A percentile compares a stretch with the other conserved stretches of the same genome.
phyloP scores from a whole-genome alignment of 92 coral and sea anemone genomes.

The Scolanthus callimorphus region DNA sequence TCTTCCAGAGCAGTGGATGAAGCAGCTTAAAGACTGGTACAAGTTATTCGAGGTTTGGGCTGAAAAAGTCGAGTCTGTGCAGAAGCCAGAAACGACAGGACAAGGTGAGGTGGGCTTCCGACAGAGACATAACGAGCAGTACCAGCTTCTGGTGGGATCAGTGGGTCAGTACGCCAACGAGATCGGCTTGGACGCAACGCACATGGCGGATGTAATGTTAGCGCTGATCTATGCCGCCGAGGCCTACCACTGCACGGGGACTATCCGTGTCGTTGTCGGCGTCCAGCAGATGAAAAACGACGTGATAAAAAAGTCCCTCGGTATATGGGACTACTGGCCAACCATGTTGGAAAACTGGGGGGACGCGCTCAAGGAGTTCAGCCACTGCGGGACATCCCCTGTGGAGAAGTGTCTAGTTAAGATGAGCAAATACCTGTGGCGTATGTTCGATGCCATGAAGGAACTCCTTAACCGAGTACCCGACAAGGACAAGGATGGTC shows the following conservation, averaged over 20 bases:
- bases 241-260: slow-evolving; percentile 22
- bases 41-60: not conserved
- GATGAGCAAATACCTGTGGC: too few relatives aligned
- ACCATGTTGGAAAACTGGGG: slow-evolving; percentile 62
- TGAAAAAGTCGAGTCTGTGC: not conserved
- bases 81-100: not conserved
- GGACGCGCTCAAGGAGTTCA: slow-evolving; percentile 27
- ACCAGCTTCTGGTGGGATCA: not conserved
- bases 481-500: too few relatives aligned
- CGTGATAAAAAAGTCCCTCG: not conserved
- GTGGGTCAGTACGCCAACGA: not conserved
- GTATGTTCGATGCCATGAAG: too few relatives aligned
- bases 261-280: slow-evolving; percentile 12
- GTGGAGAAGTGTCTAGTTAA: too few relatives aligned
- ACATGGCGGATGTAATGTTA: not conserved
- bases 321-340: slow-evolving; percentile 22
- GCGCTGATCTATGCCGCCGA: slow-evolving; percentile 25
- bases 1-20: not conserved
- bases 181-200: not conserved
- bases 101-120: too few relatives aligned
- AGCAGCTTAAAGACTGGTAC: not conserved
- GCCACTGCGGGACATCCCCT: too few relatives aligned
- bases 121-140: not conserved
- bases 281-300: not conserved
- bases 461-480: too few relatives aligned